Evolutionary conservation across 2,113 vertebrate genomes (phyloP), one percentile per base, ranked within the genome.

Genomic region (Synodontis membranacea): DNA sequence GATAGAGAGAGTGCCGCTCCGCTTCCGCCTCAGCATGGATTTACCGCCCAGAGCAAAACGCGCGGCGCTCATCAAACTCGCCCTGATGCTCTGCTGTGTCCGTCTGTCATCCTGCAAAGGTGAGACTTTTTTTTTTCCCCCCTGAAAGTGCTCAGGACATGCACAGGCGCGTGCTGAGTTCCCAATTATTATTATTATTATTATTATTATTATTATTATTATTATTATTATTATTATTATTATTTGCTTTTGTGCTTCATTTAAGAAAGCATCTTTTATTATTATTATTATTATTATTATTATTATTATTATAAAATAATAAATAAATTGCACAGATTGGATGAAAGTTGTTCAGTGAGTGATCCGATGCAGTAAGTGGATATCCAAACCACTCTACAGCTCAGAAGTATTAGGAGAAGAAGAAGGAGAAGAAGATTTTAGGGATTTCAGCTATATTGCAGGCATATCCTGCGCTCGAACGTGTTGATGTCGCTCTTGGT

Each of bases 1-100:
- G 64, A 72, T 86, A 70, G 72, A 82, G 85, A 42, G 19, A 19
- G 86, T 60, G 76, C 42, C 39, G 44, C 23, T 86, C 86, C 58
- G 83, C 87, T 84, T 87, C 86, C 66, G 85, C 87, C 83, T 87
- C 85, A 90, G 72, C 84, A 92, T 91, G 91, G 90, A 91, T 90
- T 87, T 87, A 75, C 68, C 66, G 78, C 86, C 83, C 76, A 82
- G 74, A 80, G 84, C 34, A 76, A 68, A 48, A 21, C 62, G 85
- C 79, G 87, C 85, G 80, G 88, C 87, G 89, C 52, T 91, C 70
- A 70, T 87, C 74, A 74, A 74, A 78, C 81, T 92, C 9, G 52
- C 70, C 19, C 79, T 90, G 23, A 80, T 88, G 19, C 83, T 91
- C 75, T 75, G 79, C 80, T 89, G 62, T 66, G 75, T 83, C 79